phyloP scores from a whole-genome alignment of 2,797 vertebrate genomes.

The Sardinella longiceps region DNA sequence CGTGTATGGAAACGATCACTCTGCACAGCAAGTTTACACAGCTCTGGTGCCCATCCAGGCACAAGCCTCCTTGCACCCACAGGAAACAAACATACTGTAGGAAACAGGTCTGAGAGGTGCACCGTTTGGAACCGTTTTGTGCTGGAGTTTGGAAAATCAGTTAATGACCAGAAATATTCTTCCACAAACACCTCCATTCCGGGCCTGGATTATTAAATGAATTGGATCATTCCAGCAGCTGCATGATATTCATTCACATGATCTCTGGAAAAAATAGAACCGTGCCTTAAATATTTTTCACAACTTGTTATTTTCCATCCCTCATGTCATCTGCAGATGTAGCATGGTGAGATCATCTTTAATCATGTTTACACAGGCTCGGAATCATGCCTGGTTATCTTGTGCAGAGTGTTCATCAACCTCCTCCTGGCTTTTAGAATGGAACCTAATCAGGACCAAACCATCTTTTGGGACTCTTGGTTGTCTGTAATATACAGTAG shows the following conservation, averaged over 20 bases:
- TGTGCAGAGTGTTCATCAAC: not conserved
- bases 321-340: not conserved
- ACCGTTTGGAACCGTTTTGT: not conserved
- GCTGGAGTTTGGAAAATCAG: not conserved
- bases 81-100: conserved; percentile 10
- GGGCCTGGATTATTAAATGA: not conserved
- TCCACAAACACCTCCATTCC: not conserved
- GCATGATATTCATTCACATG: not conserved
- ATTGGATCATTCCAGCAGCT: not conserved
- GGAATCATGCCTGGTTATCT: not conserved
- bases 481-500: too few relatives aligned
- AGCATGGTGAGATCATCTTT: not conserved
- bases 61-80: not conserved
- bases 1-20: conserved; percentile 11
- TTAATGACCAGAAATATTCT: conserved; percentile 2
- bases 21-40: conserved; percentile 19
- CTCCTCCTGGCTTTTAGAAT: not conserved
- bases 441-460: not conserved
- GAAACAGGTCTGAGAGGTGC: not conserved
- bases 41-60: conserved; percentile 5
- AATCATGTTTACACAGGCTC: not conserved
- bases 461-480: not conserved
- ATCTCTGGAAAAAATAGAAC: not conserved
- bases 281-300: not conserved
- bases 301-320: not conserved